phyloP scores from a whole-genome alignment of 2,797 vertebrate species.

The Macropodus opercularis region DNA sequence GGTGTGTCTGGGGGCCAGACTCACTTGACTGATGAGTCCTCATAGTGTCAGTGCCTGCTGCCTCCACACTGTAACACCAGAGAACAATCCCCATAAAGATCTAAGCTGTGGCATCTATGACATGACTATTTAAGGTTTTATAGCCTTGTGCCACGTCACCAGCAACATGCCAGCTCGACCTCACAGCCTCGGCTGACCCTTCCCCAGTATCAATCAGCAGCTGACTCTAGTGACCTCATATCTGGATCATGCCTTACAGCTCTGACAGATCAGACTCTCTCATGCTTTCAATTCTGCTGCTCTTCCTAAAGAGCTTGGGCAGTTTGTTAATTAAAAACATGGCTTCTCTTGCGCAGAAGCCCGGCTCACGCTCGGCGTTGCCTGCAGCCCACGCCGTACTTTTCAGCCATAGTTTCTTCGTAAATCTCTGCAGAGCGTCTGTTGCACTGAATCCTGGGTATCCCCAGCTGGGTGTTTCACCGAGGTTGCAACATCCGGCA shows the following conservation, averaged over 20 bases:
- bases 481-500: constrained; percentile 57
- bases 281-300: constrained; percentile 23
- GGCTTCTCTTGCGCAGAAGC: constrained; percentile 30
- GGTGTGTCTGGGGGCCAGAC: constrained; percentile 1
- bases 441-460: constrained; percentile 52
- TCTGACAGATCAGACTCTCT: constrained; percentile 30
- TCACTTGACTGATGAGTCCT: constrained; percentile 35
- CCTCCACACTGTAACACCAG: not conserved
- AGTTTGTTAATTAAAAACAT: constrained; percentile 58
- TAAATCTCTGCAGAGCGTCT: constrained; percentile 54
- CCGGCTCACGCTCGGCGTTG: constrained; percentile 14
- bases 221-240: constrained; percentile 57
- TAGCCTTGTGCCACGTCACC: constrained; percentile 5
- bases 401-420: constrained; percentile 28
- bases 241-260: constrained; percentile 44
- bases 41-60: constrained; percentile 10
- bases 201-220: constrained; percentile 43
- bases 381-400: constrained; percentile 10
- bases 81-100: not conserved
- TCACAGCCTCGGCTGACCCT: constrained; percentile 55
- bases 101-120: constrained; percentile 8
- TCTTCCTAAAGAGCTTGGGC: constrained; percentile 45
- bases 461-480: constrained; percentile 52
- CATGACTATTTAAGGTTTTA: constrained; percentile 2
- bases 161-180: constrained; percentile 12